Evolutionary conservation across 2,113 vertebrate genomes (phyloP).

Genomic region (Proteles cristata): DNA sequence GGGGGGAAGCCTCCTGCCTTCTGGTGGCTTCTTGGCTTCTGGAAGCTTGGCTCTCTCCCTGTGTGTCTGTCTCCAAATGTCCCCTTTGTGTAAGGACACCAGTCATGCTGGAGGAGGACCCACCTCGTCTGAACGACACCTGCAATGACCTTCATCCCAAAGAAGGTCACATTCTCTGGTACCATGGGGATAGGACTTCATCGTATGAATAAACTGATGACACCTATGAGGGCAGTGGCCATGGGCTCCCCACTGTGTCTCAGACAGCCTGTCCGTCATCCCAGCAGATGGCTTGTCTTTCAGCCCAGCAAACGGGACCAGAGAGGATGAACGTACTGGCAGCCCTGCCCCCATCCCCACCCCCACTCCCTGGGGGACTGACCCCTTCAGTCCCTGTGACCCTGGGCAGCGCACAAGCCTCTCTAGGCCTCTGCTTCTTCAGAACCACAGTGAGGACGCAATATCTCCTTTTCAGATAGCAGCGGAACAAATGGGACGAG

Average conservation of each 20-base stretch:
- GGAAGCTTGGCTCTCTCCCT: neutral
- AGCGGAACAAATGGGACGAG: fast-evolving
- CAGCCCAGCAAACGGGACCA: neutral
- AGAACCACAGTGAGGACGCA: neutral
- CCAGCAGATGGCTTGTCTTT: neutral
- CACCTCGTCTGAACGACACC: neutral
- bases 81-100: neutral
- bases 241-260: neutral
- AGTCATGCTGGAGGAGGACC: neutral
- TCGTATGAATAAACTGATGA: neutral
- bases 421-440: neutral
- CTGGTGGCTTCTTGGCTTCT: neutral
- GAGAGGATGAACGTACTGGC: neutral
- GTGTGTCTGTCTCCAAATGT: neutral
- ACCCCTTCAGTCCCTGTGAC: neutral
- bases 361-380: neutral
- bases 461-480: neutral
- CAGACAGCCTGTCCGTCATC: fast-evolving
- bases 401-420: fast-evolving
- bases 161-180: neutral
- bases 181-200: neutral
- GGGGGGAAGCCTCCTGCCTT: neutral
- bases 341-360: neutral
- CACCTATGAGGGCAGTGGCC: fast-evolving
- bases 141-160: neutral